Evolutionary conservation across 2,888 invertebrate genomes (phyloP).

Genomic region (Sipunculus nudus): DNA sequence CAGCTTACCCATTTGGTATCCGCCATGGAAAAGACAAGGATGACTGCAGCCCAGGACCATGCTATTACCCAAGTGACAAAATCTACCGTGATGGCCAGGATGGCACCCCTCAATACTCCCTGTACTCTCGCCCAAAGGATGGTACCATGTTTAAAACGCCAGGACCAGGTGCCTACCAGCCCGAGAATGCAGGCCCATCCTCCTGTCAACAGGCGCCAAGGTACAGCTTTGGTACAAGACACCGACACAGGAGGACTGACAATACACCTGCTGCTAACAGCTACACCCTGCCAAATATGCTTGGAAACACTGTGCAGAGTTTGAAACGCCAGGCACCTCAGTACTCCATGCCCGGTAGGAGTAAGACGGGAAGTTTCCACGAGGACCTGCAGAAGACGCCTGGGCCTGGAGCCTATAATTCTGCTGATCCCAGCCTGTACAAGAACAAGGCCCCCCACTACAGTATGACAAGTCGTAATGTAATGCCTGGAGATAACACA

Average conservation of each 20-base stretch:
- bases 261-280: constrained; percentile 62
- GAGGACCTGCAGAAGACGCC: constrained; percentile 71
- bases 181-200: constrained; percentile 53
- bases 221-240: constrained; percentile 61
- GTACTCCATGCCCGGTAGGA: constrained; percentile 87
- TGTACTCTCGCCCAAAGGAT: constrained; percentile 52
- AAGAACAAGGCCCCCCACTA: constrained; percentile 74
- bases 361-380: constrained; percentile 70
- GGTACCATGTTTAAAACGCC: constrained; percentile 51
- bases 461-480: constrained; percentile 82
- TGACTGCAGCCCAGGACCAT: constrained; percentile 38
- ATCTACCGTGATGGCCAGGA: constrained; percentile 53
- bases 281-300: constrained; percentile 60
- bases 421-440: constrained; percentile 33
- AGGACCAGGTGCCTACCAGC: constrained; percentile 64
- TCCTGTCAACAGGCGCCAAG: constrained; percentile 50
- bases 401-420: constrained; percentile 47
- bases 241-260: constrained; percentile 54
- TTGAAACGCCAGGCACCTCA: constrained; percentile 74
- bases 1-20: constrained; percentile 46
- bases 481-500: constrained; percentile 79
- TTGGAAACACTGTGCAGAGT: constrained; percentile 61
- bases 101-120: constrained; percentile 62
- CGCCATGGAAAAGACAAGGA: constrained; percentile 36
- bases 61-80: constrained; percentile 35